Evolutionary conservation across 1,140 invertebrate species (phyloP).

Genomic region (Zaprionus kolodkinae): DNA sequence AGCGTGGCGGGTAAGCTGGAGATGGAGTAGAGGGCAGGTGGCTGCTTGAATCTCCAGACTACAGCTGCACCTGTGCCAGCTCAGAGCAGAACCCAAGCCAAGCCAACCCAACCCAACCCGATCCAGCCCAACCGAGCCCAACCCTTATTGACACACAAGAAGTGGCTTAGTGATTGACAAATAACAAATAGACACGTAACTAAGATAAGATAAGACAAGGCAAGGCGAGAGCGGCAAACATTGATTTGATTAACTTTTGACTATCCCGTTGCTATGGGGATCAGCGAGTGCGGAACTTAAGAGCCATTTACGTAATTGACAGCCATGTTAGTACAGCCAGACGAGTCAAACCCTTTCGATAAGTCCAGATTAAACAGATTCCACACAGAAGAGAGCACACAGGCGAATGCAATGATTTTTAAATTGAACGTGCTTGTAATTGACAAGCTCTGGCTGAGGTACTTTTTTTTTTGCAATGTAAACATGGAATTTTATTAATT

Average conservation of each 20-base stretch:
- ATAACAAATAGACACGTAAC: conserved; percentile 77
- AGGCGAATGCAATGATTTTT: background rate
- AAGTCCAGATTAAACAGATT: background rate
- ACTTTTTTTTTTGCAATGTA: background rate
- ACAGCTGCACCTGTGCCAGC: conserved; percentile 21
- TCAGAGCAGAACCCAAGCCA: background rate
- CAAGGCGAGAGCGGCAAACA: conserved; percentile 49
- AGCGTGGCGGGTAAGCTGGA: background rate
- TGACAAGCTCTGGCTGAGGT: background rate
- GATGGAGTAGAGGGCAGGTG: background rate
- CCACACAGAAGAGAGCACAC: no score
- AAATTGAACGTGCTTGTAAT: background rate
- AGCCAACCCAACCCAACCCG: conserved; percentile 14
- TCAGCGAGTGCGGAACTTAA: conserved; percentile 4
- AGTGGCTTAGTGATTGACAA: conserved; percentile 80
- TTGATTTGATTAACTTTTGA: conserved; percentile 80
- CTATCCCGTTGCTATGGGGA: conserved; percentile 36
- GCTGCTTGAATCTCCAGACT: background rate
- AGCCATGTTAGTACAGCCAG: background rate
- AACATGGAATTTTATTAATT: conserved; percentile 6
- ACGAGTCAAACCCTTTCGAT: background rate
- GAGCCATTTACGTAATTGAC: conserved; percentile 42
- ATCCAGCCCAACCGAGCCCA: conserved; percentile 9
- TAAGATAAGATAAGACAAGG: conserved; percentile 57
- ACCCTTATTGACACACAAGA: conserved; percentile 62